Evolutionary conservation across 2,888 invertebrate genomes (phyloP), one percentile per base, ranked within the genome.

Genomic region (Mythimna loreyi): DNA sequence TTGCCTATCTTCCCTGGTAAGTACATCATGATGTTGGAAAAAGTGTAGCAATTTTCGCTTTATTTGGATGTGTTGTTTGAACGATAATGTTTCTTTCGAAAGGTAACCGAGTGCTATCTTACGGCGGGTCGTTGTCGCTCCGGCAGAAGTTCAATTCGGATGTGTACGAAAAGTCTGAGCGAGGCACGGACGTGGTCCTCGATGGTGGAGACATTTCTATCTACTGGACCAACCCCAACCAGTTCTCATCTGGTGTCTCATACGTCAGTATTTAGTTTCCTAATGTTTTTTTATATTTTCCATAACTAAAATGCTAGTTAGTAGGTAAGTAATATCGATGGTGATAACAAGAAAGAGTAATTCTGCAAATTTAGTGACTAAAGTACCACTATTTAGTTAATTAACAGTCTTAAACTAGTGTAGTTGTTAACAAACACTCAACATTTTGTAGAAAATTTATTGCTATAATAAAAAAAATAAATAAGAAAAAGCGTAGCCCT

Each of bases 111-210:
- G 96, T 99, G 9, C 96, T 97, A 67, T 98, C 99, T 0, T 99
- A 99, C 89, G 99, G 99, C 0, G 99, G 99, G 0, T 96, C 96
- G 62, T 91, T 99, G 7, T 97, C 97, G 21, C 97, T 98, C 73
- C 97, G 97, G 0, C 97, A 98, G 85, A 96, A 96, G 69, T 98
- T 97, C 83, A 96, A 96, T 7, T 97, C 97, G n/a, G 95, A 96
- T 23, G 96, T 96, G 2, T 86, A 91, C 58, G 92, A 93, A 16
- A 72, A 82, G 3, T 94, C 96, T 0, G 94, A 96, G 56, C 96
- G 97, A 23, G 98, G 98, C 87, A 97, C 97, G 55, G 98, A 99
- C 91, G 97, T 99, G 1, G 97, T 99, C 50, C 96, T 99, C 0
- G 96, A 97, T 69, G 98, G 99, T 16, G 97, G 98, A 83, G 97